phyloP scores from a whole-genome alignment of 2,797 vertebrate genomes.

The Bryconaethiops microstoma region DNA sequence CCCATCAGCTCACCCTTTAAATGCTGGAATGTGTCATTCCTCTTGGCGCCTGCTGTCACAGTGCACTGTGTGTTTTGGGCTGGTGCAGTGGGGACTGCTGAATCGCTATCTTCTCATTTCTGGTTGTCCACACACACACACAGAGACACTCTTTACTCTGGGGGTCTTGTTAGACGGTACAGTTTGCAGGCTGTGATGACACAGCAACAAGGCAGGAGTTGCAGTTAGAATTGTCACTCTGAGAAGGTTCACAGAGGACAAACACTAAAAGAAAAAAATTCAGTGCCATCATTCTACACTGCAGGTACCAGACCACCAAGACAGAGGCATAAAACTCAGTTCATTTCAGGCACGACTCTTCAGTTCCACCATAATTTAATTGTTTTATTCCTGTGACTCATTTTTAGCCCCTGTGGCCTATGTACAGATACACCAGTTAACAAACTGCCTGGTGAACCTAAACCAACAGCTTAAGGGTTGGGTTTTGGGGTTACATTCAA shows the following conservation, averaged over 20 bases:
- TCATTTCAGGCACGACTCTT: too few relatives aligned
- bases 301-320: not conserved
- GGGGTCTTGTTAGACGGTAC: slow-evolving; percentile 48
- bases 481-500: too few relatives aligned
- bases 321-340: not conserved
- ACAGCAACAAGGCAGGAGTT: slow-evolving; percentile 16
- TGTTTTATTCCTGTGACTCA: too few relatives aligned
- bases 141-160: slow-evolving; percentile 39
- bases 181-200: slow-evolving; percentile 25
- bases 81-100: not conserved
- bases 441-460: too few relatives aligned
- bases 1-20: not conserved
- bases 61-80: not conserved
- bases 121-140: not conserved
- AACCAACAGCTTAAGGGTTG: too few relatives aligned
- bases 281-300: too few relatives aligned
- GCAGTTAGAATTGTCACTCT: not conserved
- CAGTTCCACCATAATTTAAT: too few relatives aligned
- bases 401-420: too few relatives aligned
- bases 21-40: not conserved
- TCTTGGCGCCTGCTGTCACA: not conserved
- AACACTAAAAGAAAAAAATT: not conserved
- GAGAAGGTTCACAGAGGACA: not conserved
- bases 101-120: not conserved
- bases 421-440: too few relatives aligned